Evolutionary conservation across 2,888 invertebrate genomes (phyloP).

Genomic region (Drosophila quinaria): DNA sequence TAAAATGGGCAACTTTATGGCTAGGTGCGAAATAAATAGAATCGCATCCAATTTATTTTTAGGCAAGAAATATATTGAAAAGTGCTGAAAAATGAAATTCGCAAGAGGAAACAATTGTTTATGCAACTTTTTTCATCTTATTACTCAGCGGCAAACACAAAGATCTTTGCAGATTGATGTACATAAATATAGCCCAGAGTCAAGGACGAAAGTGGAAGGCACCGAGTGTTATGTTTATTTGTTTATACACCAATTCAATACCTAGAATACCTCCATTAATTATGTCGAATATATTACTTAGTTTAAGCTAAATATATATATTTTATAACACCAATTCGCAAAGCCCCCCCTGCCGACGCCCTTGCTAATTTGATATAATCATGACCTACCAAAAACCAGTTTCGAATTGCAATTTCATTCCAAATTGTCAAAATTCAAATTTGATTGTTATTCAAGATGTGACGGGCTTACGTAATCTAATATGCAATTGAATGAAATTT

Average conservation of each 20-base stretch:
- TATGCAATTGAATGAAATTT: not conserved
- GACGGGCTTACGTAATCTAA: conserved; percentile 2
- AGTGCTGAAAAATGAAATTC: conserved; percentile 45
- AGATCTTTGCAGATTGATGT: conserved; percentile 26
- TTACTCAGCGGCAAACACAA: conserved; percentile 31
- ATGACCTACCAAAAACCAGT: conserved; percentile 1
- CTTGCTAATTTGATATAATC: not conserved
- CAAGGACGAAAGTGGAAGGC: conserved; percentile 1
- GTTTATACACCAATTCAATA: not conserved
- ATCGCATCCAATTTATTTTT: conserved; percentile 51
- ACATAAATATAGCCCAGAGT: conserved; percentile 37
- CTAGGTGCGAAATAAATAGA: conserved; percentile 73
- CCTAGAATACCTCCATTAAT: conserved; percentile 1
- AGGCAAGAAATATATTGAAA: conserved; percentile 44
- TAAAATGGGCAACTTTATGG: conserved; percentile 70
- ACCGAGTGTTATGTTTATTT: not conserved
- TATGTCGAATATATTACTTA: not conserved
- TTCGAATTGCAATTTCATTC: not conserved
- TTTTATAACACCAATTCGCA: too few relatives aligned
- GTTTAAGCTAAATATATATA: too few relatives aligned
- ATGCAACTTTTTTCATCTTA: conserved; percentile 45
- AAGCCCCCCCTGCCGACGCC: too few relatives aligned
- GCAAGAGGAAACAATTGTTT: conserved; percentile 68
- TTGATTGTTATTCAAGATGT: conserved; percentile 6
- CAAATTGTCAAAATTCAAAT: not conserved